Conservation (phyloP, 2,113 vertebrate genomes). For the Anguilla rostrata region DNA sequence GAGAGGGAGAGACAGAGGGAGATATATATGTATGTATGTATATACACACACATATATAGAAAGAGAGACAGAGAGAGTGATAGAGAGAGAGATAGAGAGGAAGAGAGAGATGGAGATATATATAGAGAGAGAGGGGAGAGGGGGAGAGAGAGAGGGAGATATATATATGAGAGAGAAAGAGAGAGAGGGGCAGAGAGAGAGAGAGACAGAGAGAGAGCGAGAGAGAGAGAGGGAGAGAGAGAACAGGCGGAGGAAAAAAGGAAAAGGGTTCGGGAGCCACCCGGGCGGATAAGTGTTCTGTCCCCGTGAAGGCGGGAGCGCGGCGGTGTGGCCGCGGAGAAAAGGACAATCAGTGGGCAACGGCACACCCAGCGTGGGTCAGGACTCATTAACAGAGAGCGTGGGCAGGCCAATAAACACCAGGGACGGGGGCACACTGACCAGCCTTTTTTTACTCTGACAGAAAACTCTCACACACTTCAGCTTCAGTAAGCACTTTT, state of each 20-base stretch:
- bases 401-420: neutral
- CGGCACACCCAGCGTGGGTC: neutral
- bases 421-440: neutral
- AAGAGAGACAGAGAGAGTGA: no score
- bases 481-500: neutral
- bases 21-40: no score
- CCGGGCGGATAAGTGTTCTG: neutral
- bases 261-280: neutral
- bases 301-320: neutral
- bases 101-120: no score
- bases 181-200: no score
- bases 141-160: neutral
- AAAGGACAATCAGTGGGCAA: neutral
- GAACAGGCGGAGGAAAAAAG: neutral
- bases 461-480: neutral
- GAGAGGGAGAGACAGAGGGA: no score
- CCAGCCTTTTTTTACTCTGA: neutral
- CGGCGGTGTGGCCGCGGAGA: neutral
- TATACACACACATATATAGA: no score
- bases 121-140: neutral
- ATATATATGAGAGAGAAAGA: no score
- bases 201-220: no score
- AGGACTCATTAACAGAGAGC: neutral
- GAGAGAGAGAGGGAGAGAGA: neutral
- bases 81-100: no score